Evolutionary conservation across 1,140 invertebrate genomes (phyloP).

Genomic region (Macrocentrus cingulum): DNA sequence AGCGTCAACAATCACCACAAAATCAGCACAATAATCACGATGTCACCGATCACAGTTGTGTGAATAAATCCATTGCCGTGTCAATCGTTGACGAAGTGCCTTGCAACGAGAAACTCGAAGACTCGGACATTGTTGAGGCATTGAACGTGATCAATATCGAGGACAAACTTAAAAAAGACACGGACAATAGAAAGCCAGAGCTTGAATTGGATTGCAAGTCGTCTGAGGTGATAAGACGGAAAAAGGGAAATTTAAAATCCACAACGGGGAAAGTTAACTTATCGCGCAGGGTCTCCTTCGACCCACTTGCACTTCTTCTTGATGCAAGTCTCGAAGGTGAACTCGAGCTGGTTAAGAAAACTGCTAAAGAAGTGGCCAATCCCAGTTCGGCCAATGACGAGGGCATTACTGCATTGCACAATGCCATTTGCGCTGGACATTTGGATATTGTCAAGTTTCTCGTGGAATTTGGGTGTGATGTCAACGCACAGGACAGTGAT

Average conservation of each 20-base stretch:
- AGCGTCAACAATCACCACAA: slow-evolving; percentile 41
- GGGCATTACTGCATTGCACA: slow-evolving; percentile 98
- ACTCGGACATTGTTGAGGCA: slow-evolving; percentile 53
- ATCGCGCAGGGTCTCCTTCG: slow-evolving; percentile 89
- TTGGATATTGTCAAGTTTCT: slow-evolving; percentile 98
- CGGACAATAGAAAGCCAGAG: slow-evolving; percentile 27
- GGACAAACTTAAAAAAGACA: slow-evolving; percentile 49
- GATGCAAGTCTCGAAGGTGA: slow-evolving; percentile 98
- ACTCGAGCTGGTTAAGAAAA: slow-evolving; percentile 93
- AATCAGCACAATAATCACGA: slow-evolving; percentile 35
- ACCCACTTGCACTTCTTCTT: slow-evolving; percentile 91
- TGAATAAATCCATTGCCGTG: slow-evolving; percentile 36
- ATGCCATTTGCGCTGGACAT: slow-evolving; percentile 98
- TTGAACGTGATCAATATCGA: slow-evolving; percentile 56
- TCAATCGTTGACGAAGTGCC: slow-evolving; percentile 33
- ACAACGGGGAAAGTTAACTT: slow-evolving; percentile 71
- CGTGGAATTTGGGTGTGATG: slow-evolving; percentile 97
- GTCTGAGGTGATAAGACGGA: slow-evolving; percentile 64
- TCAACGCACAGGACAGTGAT: slow-evolving; percentile 97
- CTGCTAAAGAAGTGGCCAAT: slow-evolving; percentile 87
- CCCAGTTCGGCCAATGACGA: slow-evolving; percentile 96
- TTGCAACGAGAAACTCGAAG: slow-evolving; percentile 49
- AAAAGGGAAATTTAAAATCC: slow-evolving; percentile 76
- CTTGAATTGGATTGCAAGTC: slow-evolving; percentile 54
- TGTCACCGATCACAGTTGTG: slow-evolving; percentile 40